Percentiles rank a stretch among this genome's conserved stretches.
Conservation (phyloP, 1,140 invertebrate species). For the Eurosta solidaginis region DNA sequence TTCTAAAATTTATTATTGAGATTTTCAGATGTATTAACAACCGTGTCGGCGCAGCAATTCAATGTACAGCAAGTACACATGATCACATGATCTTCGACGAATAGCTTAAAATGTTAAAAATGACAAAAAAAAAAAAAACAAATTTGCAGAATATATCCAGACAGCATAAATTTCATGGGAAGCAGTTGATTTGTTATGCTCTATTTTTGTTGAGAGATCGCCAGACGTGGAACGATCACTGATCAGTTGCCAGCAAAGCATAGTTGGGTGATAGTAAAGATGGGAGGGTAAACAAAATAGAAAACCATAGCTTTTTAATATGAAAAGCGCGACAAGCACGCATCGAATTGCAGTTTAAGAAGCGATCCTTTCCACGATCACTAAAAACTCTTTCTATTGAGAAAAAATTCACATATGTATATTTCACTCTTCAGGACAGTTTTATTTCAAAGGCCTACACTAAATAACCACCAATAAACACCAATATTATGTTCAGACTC, state of each 20-base stretch:
- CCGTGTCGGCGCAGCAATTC: constrained; percentile 24
- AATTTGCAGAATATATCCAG: neutral
- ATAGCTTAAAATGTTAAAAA: neutral
- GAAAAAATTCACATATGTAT: neutral
- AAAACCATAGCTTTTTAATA: neutral
- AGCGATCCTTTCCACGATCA: neutral
- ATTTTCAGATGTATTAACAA: constrained; percentile 23
- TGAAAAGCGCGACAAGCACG: neutral
- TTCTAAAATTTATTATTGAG: constrained; percentile 25
- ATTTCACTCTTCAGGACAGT: too few species aligned
- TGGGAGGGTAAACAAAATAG: neutral
- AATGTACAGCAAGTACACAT: neutral
- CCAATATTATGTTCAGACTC: too few species aligned
- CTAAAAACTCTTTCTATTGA: neutral
- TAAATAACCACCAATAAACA: neutral
- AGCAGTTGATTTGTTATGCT: constrained; percentile 2
- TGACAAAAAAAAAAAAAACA: too few species aligned
- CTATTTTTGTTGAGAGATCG: neutral
- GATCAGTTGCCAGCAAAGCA: neutral
- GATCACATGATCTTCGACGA: neutral
- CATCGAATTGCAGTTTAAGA: neutral
- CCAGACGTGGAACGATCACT: neutral
- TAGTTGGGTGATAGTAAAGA: neutral
- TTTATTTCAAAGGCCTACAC: too few species aligned
- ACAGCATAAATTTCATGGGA: constrained; percentile 26